Base-by-base conservation (phyloP, 2,797 vertebrate species). In the Hydrophis major region DNA sequence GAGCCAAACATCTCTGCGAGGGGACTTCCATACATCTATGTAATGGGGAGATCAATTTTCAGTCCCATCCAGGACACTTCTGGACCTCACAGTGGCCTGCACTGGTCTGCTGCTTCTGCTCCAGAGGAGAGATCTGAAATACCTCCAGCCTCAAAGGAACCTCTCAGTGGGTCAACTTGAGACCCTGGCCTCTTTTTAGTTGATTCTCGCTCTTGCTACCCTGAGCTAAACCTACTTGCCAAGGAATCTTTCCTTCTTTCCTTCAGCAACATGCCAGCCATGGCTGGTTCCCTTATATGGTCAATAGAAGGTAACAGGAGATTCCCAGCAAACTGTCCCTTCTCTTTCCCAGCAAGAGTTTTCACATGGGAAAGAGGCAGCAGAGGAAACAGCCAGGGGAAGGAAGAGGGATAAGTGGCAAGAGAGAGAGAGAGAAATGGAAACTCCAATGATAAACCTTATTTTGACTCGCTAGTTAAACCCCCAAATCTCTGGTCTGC, bases 271-370 rank as follows among this genome's bases (percentile, higher is more conserved):
- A 37, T 0, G 6, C 2, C 69, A 37, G 8, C 61, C 88, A 78
- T 4, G 86, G 94, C 1, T 18, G 0, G 94, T 96, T 95, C 69
- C 97, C 96, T 95, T 97, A 97, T 96, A 97, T 97, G 96, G 97
- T 91, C 97, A 96, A 88, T 91, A 94, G 93, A 93, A 93, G 22
- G 0, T 4, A 53, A 92, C 86, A 5, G 37, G 93, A 20, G 92
- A 37, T 92, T 90, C 83, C 55, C 57, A 0, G 63, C 18, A 22
- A 28, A 89, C 93, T 78, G 95, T 61, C 93, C 74, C 2, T 90
- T 0, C 37, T 3, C 1, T 90, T 50, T 61, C n/a, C 1, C 63
- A 50, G 90, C 14, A 55, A 74, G 93, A 90, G 11, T 53, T 93
- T 97, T 96, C 95, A 92, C 95, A 93, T 0, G 89, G 94, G 53